These are phyloP conservation scores for Nansenia antarctica DNA, from an alignment of 2,113 vertebrate genomes.

Conservation along the genomic window DNA sequence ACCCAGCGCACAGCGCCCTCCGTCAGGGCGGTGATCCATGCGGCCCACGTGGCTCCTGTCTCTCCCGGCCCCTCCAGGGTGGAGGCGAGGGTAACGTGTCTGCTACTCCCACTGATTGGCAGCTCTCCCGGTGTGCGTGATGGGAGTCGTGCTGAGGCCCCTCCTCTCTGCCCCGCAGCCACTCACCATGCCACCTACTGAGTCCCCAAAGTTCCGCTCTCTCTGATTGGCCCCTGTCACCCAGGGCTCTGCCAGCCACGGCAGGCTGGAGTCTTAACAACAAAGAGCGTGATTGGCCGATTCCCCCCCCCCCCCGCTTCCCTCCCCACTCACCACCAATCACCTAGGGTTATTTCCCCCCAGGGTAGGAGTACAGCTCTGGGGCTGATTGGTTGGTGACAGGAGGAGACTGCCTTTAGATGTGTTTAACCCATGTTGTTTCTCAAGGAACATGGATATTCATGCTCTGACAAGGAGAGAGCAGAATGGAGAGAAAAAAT, in stretches of 20 bases:
- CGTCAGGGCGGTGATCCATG: too few relatives aligned
- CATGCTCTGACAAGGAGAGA: not conserved
- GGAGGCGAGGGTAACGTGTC: constrained; percentile 20
- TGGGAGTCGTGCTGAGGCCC: constrained; percentile 56
- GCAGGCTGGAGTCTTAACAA: constrained; percentile 1
- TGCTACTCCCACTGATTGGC: constrained; percentile 53
- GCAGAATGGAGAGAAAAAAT: not conserved
- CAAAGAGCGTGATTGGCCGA: constrained; percentile 32
- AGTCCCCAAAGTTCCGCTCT: constrained; percentile 49
- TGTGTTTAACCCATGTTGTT: not conserved
- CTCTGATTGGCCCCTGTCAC: constrained; percentile 68
- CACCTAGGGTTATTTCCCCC: not conserved
- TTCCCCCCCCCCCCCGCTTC: too few relatives aligned
- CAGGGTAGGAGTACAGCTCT: not conserved
- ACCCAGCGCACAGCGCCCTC: too few relatives aligned
- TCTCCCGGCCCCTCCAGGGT: constrained; percentile 29
- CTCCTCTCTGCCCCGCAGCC: constrained; percentile 65
- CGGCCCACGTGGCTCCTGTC: constrained; percentile 13
- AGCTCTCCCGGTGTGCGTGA: constrained; percentile 49
- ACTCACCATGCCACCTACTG: constrained; percentile 60
- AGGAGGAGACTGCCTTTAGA: not conserved
- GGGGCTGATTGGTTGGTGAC: not conserved
- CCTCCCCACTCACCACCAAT: not conserved
- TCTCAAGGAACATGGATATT: not conserved
- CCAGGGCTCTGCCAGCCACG: not conserved